Evolutionary conservation across 1,140 invertebrate species (phyloP).

Genomic region (Eriosoma lanigerum): DNA sequence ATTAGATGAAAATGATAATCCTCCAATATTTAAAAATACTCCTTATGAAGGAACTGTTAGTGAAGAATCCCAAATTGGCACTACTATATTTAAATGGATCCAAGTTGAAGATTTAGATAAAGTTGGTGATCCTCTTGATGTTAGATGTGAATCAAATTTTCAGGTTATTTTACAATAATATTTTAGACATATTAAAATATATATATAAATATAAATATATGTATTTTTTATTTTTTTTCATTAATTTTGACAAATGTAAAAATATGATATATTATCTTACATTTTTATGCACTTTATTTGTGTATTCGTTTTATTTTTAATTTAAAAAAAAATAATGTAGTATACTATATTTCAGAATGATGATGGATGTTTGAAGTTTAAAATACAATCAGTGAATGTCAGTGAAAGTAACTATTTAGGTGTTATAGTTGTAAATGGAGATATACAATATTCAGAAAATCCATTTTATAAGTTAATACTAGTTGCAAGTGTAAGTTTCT

Average conservation of each 20-base stretch:
- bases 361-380: slow-evolving; percentile 72
- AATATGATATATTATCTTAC: too few relatives aligned
- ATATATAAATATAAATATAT: neutral
- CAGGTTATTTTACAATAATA: slow-evolving; percentile 25
- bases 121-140: slow-evolving; percentile 75
- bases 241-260: too few relatives aligned
- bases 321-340: slow-evolving; percentile 3
- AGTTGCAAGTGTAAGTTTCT: slow-evolving; percentile 67
- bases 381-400: slow-evolving; percentile 66
- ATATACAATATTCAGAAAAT: slow-evolving; percentile 71
- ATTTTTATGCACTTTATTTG: too few relatives aligned
- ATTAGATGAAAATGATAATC: slow-evolving; percentile 85
- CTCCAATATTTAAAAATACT: slow-evolving; percentile 76
- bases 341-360: slow-evolving; percentile 64
- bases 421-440: slow-evolving; percentile 66
- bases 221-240: too few relatives aligned
- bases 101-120: slow-evolving; percentile 76
- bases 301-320: neutral
- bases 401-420: slow-evolving; percentile 68
- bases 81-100: slow-evolving; percentile 73
- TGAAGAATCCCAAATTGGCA: slow-evolving; percentile 75
- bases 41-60: slow-evolving; percentile 77
- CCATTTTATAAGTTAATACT: slow-evolving; percentile 74
- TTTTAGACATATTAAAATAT: neutral
- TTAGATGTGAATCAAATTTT: slow-evolving; percentile 64